Conservation (phyloP, 1,140 invertebrate genomes). For the Leptopilina boulardi region DNA sequence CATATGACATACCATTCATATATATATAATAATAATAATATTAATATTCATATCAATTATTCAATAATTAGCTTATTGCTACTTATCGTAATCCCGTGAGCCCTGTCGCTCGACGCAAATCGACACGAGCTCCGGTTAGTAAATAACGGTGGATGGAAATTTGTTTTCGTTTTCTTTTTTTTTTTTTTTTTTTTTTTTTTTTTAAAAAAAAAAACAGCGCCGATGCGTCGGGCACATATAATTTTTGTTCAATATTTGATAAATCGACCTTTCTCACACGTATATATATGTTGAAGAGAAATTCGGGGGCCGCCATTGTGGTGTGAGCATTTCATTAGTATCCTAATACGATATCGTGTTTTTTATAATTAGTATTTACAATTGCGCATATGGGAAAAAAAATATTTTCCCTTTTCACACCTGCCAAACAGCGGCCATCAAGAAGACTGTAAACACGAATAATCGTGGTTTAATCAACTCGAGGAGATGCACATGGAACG, state of each 20-base stretch:
- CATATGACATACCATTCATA: slow-evolving; percentile 72
- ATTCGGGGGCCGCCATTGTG: slow-evolving; percentile 42
- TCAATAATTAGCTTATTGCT: slow-evolving; percentile 62
- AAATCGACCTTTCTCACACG: slow-evolving; percentile 26
- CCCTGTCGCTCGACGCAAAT: slow-evolving; percentile 6
- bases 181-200: slow-evolving; percentile 38
- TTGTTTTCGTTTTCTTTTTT: slow-evolving; percentile 46
- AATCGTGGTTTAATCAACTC: background rate
- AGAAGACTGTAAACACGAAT: slow-evolving; percentile 58
- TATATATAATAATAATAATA: slow-evolving; percentile 59
- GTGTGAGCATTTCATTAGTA: slow-evolving; percentile 62
- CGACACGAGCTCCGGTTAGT: slow-evolving; percentile 35
- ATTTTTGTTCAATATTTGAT: slow-evolving; percentile 55
- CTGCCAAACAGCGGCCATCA: slow-evolving; percentile 62
- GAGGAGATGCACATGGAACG: background rate
- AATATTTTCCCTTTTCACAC: slow-evolving; percentile 55
- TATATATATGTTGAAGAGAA: too few species aligned
- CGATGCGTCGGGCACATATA: slow-evolving; percentile 51
- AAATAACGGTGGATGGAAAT: slow-evolving; percentile 71
- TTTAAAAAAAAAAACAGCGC: slow-evolving; percentile 36
- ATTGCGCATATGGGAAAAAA: slow-evolving; percentile 53
- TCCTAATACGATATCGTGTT: slow-evolving; percentile 70
- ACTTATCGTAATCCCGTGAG: slow-evolving; percentile 62
- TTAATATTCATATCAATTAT: slow-evolving; percentile 62
- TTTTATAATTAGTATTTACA: slow-evolving; percentile 64